Conservation (phyloP, 2,113 vertebrate species). For the Mustela lutreola region DNA sequence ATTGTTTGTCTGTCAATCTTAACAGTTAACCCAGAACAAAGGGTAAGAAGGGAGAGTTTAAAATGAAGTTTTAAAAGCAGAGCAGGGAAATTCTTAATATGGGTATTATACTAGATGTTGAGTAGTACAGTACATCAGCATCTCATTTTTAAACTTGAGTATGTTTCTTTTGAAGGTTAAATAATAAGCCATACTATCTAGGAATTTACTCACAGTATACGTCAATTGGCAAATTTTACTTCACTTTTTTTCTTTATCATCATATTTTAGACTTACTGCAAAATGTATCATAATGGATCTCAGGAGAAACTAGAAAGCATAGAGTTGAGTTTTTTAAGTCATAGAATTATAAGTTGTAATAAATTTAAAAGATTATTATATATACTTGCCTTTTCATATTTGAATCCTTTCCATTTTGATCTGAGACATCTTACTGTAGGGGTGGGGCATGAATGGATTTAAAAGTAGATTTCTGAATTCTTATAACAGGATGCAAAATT, state of each 20-base stretch:
- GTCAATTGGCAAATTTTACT: neutral
- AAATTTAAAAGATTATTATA: slow-evolving; percentile 32
- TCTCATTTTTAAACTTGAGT: neutral
- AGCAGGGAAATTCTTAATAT: neutral
- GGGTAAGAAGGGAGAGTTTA: neutral
- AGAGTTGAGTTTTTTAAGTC: slow-evolving; percentile 26
- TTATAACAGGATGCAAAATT: slow-evolving; percentile 37
- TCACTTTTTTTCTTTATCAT: neutral
- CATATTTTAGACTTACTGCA: slow-evolving; percentile 1
- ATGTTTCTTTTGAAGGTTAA: slow-evolving; percentile 19
- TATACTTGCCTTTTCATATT: slow-evolving; percentile 4
- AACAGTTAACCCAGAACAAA: neutral
- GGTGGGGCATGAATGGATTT: neutral
- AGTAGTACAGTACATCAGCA: neutral
- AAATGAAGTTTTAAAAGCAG: neutral
- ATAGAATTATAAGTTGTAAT: slow-evolving; percentile 1
- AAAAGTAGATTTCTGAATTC: slow-evolving; percentile 32
- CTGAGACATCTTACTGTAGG: neutral
- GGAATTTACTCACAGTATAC: neutral
- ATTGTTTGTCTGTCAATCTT: neutral
- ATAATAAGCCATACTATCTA: neutral
- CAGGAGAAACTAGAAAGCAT: slow-evolving; percentile 56
- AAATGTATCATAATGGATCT: neutral
- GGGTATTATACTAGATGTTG: neutral
- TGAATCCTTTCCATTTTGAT: slow-evolving; percentile 49